Conservation (phyloP, 2,888 invertebrate genomes). For the Brachylomia viminalis region DNA sequence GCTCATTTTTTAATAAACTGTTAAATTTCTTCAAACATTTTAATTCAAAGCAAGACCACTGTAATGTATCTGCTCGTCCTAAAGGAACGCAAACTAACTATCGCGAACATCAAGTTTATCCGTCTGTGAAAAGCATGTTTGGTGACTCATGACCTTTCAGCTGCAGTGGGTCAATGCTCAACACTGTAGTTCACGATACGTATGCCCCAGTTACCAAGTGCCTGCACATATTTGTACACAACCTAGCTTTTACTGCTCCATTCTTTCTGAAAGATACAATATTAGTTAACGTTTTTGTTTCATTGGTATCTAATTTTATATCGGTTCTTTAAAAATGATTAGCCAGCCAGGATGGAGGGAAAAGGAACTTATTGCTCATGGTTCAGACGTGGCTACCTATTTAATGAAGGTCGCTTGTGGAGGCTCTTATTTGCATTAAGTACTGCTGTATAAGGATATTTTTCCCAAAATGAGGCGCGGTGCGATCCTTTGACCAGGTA, state of each 20-base stretch:
- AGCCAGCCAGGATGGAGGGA: not conserved
- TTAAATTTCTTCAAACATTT: not conserved
- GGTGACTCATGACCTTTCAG: slow-evolving; percentile 66
- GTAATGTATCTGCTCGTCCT: not conserved
- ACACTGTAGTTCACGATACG: slow-evolving; percentile 56
- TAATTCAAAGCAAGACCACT: not conserved
- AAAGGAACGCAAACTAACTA: not conserved
- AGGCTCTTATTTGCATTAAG: not conserved
- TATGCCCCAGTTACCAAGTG: slow-evolving; percentile 63
- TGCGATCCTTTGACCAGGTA: not conserved
- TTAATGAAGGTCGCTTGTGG: not conserved
- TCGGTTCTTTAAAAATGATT: not conserved
- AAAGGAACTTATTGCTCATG: not conserved
- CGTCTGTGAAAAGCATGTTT: slow-evolving; percentile 40
- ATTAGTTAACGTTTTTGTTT: not conserved
- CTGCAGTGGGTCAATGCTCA: slow-evolving; percentile 63
- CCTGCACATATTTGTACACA: slow-evolving; percentile 47
- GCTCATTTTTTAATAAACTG: not conserved
- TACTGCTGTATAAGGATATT: not conserved
- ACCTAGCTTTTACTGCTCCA: slow-evolving; percentile 15
- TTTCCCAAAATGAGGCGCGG: not conserved
- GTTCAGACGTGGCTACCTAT: not conserved
- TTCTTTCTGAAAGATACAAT: slow-evolving; percentile 14
- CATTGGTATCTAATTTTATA: not conserved
- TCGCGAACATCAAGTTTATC: slow-evolving; percentile 7